Evolutionary conservation across 2,113 vertebrate genomes (phyloP), one percentile per base, ranked within the genome.

Genomic region (Larimichthys polyactis): DNA sequence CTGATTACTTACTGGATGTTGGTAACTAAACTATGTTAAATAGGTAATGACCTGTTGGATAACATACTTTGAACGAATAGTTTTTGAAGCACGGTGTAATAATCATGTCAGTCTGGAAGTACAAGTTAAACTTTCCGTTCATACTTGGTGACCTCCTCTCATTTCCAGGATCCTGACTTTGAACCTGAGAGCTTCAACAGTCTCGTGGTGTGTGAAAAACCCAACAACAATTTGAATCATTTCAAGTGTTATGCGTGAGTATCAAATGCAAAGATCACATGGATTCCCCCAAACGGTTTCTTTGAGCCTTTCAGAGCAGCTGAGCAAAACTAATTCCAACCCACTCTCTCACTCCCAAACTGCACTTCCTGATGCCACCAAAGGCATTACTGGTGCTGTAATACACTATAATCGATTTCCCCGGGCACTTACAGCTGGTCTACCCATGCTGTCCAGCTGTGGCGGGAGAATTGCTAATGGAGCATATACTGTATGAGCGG

Each of bases 211-310:
- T 99, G 97, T 84, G 97, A 99, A 92, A 96, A 91, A 63, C 98
- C 98, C 82, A 97, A 96, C 91, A 96, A 96, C 90, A 93, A 94
- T 78, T 96, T 99, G 85, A 97, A 96, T 87, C 95, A 94, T 92
- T 99, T 99, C 87, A 97, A 97, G 87, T 97, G 98, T 68, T 98
- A 96, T 72, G 58, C 94, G 95, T 96, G 78, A 95, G 95, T 95
- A 92, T 90, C 79, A 76, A 54, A 83, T 52, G 63, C 75, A 72
- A 63, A 68, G 63, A 83, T 83, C 76, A 65, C 71, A 71, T 19
- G 20, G 59, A 83, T 77, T 62, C 79, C 70, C 72, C 71, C 74
- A 62, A 80, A 75, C 75, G 78, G 7, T 82, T 81, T 64, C 75
- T 83, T 52, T 62, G 68, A 76, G 63, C 48, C 66, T 81, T 75